Percentiles rank a stretch among this genome's conserved stretches.
These are phyloP conservation scores for Argyresthia goedartella DNA, from an alignment of 2,888 invertebrate species.

Conservation along the genomic window DNA sequence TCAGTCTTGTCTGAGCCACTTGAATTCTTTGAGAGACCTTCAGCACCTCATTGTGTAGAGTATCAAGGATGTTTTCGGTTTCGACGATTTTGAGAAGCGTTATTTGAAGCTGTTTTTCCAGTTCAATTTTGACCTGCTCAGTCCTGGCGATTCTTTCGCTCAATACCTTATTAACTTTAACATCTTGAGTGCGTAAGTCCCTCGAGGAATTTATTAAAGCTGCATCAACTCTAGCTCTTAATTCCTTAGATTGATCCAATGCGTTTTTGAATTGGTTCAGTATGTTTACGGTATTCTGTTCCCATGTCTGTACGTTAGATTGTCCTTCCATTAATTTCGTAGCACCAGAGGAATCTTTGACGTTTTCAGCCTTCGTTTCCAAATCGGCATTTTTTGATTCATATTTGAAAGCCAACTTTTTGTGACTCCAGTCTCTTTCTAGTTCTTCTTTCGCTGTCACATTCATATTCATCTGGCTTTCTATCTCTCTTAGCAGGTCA, in stretches of 20 bases:
- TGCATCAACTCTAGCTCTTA: slow-evolving; percentile 80
- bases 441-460: slow-evolving; percentile 82
- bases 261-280: slow-evolving; percentile 81
- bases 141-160: slow-evolving; percentile 80
- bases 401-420: slow-evolving; percentile 82
- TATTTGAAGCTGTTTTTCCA: slow-evolving; percentile 77
- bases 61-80: slow-evolving; percentile 51
- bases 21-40: slow-evolving; percentile 53
- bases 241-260: slow-evolving; percentile 76
- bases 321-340: slow-evolving; percentile 85
- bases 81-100: slow-evolving; percentile 51
- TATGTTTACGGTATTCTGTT: slow-evolving; percentile 81
- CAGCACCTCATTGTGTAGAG: slow-evolving; percentile 49
- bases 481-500: slow-evolving; percentile 76
- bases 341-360: slow-evolving; percentile 86
- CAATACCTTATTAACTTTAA: slow-evolving; percentile 81
- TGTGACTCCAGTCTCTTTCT: slow-evolving; percentile 93
- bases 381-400: slow-evolving; percentile 80
- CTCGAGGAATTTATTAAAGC: slow-evolving; percentile 81
- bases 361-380: slow-evolving; percentile 75
- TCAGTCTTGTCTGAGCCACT: slow-evolving; percentile 56
- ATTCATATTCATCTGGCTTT: slow-evolving; percentile 78
- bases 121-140: slow-evolving; percentile 77
- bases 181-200: slow-evolving; percentile 85
- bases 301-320: slow-evolving; percentile 87